Base-by-base conservation (phyloP, 2,797 vertebrate species). In the Neostethus bicornis region DNA sequence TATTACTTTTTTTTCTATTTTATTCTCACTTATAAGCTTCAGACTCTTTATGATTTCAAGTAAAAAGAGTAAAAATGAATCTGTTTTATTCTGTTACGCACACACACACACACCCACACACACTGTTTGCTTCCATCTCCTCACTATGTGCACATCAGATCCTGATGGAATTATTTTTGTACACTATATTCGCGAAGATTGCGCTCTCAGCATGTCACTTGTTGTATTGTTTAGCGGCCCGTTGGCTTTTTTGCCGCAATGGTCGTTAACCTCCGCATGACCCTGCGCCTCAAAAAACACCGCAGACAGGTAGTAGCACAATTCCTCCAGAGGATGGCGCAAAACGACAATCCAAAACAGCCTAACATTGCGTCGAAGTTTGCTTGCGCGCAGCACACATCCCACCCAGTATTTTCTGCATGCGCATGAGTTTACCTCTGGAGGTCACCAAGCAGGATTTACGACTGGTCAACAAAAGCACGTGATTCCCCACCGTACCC, bases 381-480 rank as follows among this genome's bases (percentile, higher is more conserved):
- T 85, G 89, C 88, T 90, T 89, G 93, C 92, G 77, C 89, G 69
- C 87, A 81, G 80, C 68, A 73, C 79, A 84, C 87, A 92, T 94
- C 94, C 95, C 93, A 92, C 94, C 94, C 94, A 90, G 90, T 80
- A 92, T 94, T 93, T 93, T 92, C 93, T 91, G 90, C 91, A 93
- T 93, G 94, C 95, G 90, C 92, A n/a, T n/a, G 94, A 95, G 94
- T 96, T 96, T 98, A 98, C 96, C 95, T 96, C 96, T 95, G 94
- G 96, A 98, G 96, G 96, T 98, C 96, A 98, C 95, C 93, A 92
- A 93, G 93, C 93, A 96, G 96, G 96, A 99, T 99, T 98, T 98
- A 98, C 96, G 96, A 99, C 96, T 99, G 96, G 96, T 96, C 96
- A 99, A 99, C 96, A 99, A 98, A 98, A 97, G 94, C 96, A 99